Percentiles rank a stretch among this genome's conserved stretches.
phyloP scores from a whole-genome alignment of 2,888 invertebrate species.

The Pecten maximus region DNA sequence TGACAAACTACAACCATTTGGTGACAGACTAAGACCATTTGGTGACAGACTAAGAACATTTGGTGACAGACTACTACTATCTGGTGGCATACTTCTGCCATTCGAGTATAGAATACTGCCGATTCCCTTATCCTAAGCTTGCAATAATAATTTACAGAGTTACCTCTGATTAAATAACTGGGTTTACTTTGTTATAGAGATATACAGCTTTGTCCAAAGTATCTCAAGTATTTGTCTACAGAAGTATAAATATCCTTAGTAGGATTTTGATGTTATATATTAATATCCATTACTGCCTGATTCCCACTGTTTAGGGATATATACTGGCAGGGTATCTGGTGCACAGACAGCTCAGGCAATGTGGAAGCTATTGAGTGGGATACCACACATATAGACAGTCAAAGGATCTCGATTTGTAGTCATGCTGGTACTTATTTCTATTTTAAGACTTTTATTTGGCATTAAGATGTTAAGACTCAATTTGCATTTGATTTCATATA shows the following conservation, averaged over 20 bases:
- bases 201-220: background rate
- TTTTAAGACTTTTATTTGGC: background rate
- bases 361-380: background rate
- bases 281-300: too few relatives aligned
- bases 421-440: background rate
- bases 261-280: background rate
- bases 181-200: background rate
- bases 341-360: background rate
- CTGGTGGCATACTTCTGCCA: too few relatives aligned
- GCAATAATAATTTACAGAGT: background rate
- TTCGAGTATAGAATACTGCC: too few relatives aligned
- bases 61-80: too few relatives aligned
- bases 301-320: too few relatives aligned
- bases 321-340: too few relatives aligned
- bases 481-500: background rate
- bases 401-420: background rate
- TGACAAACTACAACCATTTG: too few relatives aligned
- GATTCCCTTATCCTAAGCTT: background rate
- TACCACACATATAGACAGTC: background rate
- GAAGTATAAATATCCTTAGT: background rate
- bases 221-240: background rate
- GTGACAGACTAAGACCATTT: too few relatives aligned
- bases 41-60: too few relatives aligned
- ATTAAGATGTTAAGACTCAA: background rate
- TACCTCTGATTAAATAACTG: background rate